A percentile compares a stretch with the other conserved stretches of the same genome.
Evolutionary conservation across 2,888 invertebrate genomes (phyloP).

Genomic region (Arrhopalites spinosus): DNA sequence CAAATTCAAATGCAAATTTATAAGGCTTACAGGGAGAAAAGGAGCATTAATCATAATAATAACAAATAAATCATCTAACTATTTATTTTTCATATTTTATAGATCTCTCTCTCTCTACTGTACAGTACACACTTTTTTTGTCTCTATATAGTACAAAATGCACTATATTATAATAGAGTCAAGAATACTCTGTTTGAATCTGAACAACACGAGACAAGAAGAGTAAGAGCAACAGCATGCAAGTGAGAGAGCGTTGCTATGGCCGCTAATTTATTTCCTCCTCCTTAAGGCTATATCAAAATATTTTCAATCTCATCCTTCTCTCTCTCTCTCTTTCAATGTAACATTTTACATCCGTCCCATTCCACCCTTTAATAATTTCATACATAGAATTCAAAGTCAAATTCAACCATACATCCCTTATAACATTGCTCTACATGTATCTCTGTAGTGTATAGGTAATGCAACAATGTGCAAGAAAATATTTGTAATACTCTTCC

Average conservation of each 20-base stretch:
- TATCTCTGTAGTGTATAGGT: not conserved
- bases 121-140: too few relatives aligned
- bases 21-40: too few relatives aligned
- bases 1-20: too few relatives aligned
- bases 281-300: slow-evolving; percentile 39
- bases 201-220: not conserved
- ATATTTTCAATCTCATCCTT: slow-evolving; percentile 41
- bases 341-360: slow-evolving; percentile 24
- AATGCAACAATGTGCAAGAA: not conserved
- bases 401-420: too few relatives aligned
- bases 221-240: not conserved
- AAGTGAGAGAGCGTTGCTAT: not conserved
- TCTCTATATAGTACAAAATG: too few relatives aligned
- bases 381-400: not conserved
- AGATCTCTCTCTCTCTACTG: too few relatives aligned
- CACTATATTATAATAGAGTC: too few relatives aligned
- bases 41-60: too few relatives aligned
- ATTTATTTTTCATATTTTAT: too few relatives aligned
- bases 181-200: too few relatives aligned
- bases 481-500: not conserved
- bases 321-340: not conserved
- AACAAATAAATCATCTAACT: too few relatives aligned
- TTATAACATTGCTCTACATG: not conserved
- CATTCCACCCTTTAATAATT: not conserved
- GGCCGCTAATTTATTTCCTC: slow-evolving; percentile 18